Conservation (phyloP, 1,140 invertebrate genomes). For the Ceratina calcarata region DNA sequence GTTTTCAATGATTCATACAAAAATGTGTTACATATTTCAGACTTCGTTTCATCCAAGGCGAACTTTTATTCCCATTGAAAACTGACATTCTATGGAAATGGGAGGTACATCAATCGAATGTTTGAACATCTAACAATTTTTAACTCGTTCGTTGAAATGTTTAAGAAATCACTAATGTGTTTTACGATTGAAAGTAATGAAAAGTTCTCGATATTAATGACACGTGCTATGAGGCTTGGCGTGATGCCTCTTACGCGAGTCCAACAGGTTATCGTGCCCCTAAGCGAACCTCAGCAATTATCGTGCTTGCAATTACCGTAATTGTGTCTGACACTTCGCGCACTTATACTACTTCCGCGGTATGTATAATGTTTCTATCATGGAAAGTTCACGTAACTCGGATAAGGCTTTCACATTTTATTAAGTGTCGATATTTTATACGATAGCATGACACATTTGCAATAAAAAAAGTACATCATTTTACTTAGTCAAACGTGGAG, state of each 20-base stretch:
- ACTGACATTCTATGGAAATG: no score
- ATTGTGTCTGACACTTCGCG: slow-evolving; percentile 60
- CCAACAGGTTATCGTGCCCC: slow-evolving; percentile 65
- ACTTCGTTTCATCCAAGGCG: no score
- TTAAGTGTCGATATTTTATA: not conserved
- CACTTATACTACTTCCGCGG: slow-evolving; percentile 55
- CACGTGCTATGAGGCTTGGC: slow-evolving; percentile 20
- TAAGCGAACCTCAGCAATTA: slow-evolving; percentile 58
- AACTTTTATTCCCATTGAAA: no score
- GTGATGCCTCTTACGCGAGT: slow-evolving; percentile 51
- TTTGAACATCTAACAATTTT: no score
- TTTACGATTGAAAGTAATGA: no score
- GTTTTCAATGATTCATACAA: no score
- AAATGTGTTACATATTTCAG: no score
- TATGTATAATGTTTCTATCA: not conserved
- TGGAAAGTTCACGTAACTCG: not conserved
- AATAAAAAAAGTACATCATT: no score
- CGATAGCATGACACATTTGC: not conserved
- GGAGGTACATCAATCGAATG: no score
- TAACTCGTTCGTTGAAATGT: no score
- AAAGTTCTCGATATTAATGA: slow-evolving; percentile 7
- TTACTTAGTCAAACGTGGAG: no score
- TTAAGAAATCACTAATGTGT: no score
- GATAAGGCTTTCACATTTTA: not conserved
- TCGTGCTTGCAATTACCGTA: slow-evolving; percentile 47